Evolutionary conservation across 2,113 vertebrate genomes (phyloP), one percentile per base, ranked within the genome.

Genomic region (Irena cyanogastra): DNA sequence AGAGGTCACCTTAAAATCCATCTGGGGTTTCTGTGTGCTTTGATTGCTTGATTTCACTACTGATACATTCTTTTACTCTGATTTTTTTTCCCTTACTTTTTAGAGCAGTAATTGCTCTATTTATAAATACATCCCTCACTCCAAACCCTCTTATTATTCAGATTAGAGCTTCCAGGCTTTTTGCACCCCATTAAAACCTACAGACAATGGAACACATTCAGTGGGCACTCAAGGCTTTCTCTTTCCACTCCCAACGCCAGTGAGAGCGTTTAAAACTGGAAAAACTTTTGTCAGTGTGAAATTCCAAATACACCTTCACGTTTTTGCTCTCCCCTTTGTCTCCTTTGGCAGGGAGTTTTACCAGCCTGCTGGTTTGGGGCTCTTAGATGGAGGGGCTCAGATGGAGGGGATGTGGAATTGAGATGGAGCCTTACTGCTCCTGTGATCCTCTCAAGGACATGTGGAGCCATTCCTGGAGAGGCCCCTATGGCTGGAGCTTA

Each of bases 401-500:
- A 71, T 53, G 64, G 74, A 82, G 88, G 76, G 83, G 78, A 16
- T 42, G 45, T 3, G 63, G 87, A 69, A 21, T 20, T 78, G 93
- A 77, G 91, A 12, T 53, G 16, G 85, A 94, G 90, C 71, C 93
- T 68, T 71, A 3, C 37, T 78, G 80, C 76, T 74, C 5, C 90
- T 79, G 79, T 81, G 88, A 88, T 94, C 90, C 93, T 86, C 86
- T 90, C 61, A 74, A 86, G 92, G 95, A 93, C 65, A 81, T 52
- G 44, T 64, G 92, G 94, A 92, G 83, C 90, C 44, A 7, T 92
- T 94, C 80, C 90, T 95, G 35, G 94, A 86, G 87, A 93, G 88
- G 94, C 94, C 94, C 85, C 47, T 56, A 5, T 41, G 68, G n/a
- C 64, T 60, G 71, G 59, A 42, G 83, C 90, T 70, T 68, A 47